Evolutionary conservation across 2,888 invertebrate species (phyloP).

Genomic region (Stenodera caucasica): DNA sequence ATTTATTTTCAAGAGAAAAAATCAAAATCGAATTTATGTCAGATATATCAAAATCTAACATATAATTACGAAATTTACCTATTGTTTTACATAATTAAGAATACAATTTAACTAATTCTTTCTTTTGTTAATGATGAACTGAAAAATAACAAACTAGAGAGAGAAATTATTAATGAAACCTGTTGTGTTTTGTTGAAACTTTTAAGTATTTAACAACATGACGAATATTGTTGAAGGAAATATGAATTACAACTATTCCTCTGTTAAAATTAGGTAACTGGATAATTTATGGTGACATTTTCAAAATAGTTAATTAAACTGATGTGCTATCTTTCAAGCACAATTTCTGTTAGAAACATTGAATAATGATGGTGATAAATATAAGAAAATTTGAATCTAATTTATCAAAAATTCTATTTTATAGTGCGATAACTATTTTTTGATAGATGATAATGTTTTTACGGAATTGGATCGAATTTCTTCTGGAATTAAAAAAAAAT

Average conservation of each 20-base stretch:
- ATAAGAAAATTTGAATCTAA: background rate
- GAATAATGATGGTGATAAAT: background rate
- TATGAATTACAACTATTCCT: background rate
- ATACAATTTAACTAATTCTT: background rate
- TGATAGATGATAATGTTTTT: background rate
- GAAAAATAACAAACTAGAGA: background rate
- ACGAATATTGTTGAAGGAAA: background rate
- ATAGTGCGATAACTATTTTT: background rate
- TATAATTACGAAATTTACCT: constrained; percentile 8
- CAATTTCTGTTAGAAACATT: background rate
- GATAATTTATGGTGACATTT: constrained; percentile 2
- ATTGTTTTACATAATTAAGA: constrained; percentile 20
- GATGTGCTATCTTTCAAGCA: constrained; percentile 6
- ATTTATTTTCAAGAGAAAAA: background rate
- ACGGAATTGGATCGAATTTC: background rate
- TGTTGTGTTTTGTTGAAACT: background rate
- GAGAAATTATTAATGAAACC: background rate
- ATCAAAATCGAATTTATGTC: constrained; percentile 13
- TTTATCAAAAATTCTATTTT: too few species aligned
- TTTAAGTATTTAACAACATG: background rate
- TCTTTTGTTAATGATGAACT: background rate
- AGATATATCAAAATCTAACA: constrained; percentile 11
- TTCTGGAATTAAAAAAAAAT: background rate
- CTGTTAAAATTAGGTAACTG: background rate
- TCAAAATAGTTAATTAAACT: constrained; percentile 5